Evolutionary conservation across 1,140 invertebrate genomes (phyloP).

Genomic region (Apolygus lucorum): DNA sequence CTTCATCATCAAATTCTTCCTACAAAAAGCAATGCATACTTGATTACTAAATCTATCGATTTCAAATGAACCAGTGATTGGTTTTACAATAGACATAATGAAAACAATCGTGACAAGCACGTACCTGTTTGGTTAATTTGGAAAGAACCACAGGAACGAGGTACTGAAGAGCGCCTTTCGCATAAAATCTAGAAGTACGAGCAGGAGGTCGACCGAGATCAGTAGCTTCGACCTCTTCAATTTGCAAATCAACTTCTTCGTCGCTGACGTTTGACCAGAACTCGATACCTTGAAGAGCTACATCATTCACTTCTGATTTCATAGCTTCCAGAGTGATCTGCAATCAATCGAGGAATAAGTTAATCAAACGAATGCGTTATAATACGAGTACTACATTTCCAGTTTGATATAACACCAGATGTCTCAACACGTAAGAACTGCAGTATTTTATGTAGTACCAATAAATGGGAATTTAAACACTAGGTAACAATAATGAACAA

Average conservation of each 20-base stretch:
- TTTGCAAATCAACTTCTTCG: constrained; percentile 94
- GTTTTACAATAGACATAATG: too few relatives aligned
- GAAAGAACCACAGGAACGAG: constrained; percentile 89
- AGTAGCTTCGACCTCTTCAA: constrained; percentile 86
- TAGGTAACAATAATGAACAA: too few relatives aligned
- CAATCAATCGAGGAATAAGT: constrained; percentile 19
- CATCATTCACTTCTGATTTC: constrained; percentile 92
- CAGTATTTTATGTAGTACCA: not conserved
- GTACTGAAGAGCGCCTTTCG: constrained; percentile 90
- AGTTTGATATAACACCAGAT: not conserved
- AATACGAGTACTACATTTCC: too few relatives aligned
- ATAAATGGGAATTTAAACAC: too few relatives aligned
- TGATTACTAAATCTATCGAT: too few relatives aligned
- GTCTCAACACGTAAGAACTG: not conserved
- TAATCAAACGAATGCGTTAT: too few relatives aligned
- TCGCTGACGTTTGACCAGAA: constrained; percentile 99
- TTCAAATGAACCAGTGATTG: too few relatives aligned
- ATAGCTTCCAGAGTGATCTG: constrained; percentile 96
- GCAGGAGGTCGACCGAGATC: constrained; percentile 86
- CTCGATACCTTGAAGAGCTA: constrained; percentile 97
- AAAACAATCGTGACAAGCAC: not conserved
- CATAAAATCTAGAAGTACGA: constrained; percentile 84
- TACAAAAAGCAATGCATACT: too few relatives aligned
- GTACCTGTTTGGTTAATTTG: constrained; percentile 84
- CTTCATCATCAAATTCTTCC: constrained; percentile 88